phyloP scores from a whole-genome alignment of 2,113 vertebrate genomes.

The Scortum barcoo region DNA sequence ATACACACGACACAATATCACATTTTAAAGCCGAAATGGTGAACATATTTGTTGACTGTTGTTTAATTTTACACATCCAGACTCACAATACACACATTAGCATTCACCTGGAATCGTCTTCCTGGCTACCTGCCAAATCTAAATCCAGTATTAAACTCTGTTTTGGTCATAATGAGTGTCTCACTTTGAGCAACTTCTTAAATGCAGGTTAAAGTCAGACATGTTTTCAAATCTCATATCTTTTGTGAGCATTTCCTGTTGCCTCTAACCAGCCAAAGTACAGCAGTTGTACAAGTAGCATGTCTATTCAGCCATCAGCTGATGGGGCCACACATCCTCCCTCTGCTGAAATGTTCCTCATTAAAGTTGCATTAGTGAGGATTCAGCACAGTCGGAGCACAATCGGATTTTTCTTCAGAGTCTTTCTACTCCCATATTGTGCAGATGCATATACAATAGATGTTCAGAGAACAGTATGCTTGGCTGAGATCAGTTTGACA shows the following conservation, averaged over 20 bases:
- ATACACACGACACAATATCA: neutral
- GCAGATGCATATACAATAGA: conserved; percentile 40
- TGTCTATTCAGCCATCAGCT: conserved; percentile 4
- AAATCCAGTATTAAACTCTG: too few relatives aligned
- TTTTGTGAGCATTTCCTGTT: neutral
- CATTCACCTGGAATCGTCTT: too few relatives aligned
- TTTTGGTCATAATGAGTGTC: neutral
- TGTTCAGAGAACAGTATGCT: conserved; percentile 35
- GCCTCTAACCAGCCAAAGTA: neutral
- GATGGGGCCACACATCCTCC: conserved; percentile 14
- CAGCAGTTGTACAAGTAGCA: neutral
- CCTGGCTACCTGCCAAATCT: too few relatives aligned
- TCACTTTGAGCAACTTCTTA: too few relatives aligned
- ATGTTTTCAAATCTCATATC: neutral
- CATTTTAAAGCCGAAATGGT: too few relatives aligned
- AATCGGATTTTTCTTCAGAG: conserved; percentile 37
- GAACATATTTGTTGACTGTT: too few relatives aligned
- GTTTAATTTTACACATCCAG: too few relatives aligned
- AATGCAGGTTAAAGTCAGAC: neutral
- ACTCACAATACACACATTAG: too few relatives aligned
- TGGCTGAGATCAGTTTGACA: conserved; percentile 42
- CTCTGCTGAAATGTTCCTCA: conserved; percentile 20
- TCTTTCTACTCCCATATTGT: conserved; percentile 16
- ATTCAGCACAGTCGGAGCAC: conserved; percentile 27
- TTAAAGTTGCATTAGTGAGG: conserved; percentile 62